Base-by-base conservation (phyloP, 2,113 vertebrate species). In the Suncus etruscus region DNA sequence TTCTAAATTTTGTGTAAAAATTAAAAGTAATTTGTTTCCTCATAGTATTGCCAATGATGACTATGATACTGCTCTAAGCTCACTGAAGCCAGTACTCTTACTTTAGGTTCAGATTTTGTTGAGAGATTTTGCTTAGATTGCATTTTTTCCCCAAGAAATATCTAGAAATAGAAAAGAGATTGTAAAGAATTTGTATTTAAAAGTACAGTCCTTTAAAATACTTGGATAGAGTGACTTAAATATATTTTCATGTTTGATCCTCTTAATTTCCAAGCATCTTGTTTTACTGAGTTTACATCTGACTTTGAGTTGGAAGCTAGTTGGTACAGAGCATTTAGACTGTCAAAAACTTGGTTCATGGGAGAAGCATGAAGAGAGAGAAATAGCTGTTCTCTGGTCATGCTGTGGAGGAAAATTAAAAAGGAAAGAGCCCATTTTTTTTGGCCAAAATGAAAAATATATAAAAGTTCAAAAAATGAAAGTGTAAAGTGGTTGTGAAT, bases 1-100 rank as follows among this genome's bases (percentile, higher is more conserved):
- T 65, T 97, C 72, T 63, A 54, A 24, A 95, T 94, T 95, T 90
- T 92, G 83, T 93, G 89, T 86, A 84, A 74, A 78, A 94, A 94
- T 72, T 83, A 80, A 39, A 39, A 50, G 20, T 78, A 70, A 90
- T 93, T 90, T 74, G 48, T 92, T 87, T 91, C 50, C 32, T 76
- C 61, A 2, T 51, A 39, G n/a, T 82, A 66, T 84, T 91, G 92
- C 50, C 50, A 92, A 0, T 88, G 89, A 73, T 69, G 85, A 65
- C 73, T 89, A 31, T 86, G 39, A 29, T 65, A 47, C 89, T 77
- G 29, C 47, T 39, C 16, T 76, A 31, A 76, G 74, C 25, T 96
- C 75, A 80, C 68, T 87, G 50, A 93, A 95, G 31, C 45, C 69
- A 86, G 39, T 50, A 25, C 6, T 92, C 31, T 15, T 32, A 90